phyloP scores from a whole-genome alignment of 2,888 invertebrate species.

The Mesodorylaimus sp. region DNA sequence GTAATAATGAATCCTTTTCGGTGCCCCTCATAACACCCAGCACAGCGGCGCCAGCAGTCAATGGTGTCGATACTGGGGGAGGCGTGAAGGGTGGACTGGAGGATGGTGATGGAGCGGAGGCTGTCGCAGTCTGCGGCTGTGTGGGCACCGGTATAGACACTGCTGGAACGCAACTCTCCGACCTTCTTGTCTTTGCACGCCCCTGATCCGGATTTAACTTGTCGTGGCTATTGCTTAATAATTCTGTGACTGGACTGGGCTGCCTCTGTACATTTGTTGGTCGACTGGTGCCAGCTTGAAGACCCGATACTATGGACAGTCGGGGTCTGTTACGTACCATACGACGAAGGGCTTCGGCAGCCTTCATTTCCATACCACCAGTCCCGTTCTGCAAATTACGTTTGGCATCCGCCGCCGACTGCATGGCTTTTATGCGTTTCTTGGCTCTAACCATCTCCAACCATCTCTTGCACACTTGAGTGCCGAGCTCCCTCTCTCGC shows the following conservation, averaged over 20 bases:
- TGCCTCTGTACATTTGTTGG: not conserved
- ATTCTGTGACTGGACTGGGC: not conserved
- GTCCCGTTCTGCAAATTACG: not conserved
- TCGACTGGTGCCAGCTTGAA: not conserved
- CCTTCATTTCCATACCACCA: not conserved
- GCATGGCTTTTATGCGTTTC: not conserved
- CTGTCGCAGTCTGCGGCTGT: no score
- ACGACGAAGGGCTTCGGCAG: not conserved
- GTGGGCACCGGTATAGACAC: no score
- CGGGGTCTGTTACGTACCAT: not conserved
- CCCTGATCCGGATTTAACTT: no score
- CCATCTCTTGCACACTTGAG: not conserved
- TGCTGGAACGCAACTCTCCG: no score
- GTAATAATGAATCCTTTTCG: not conserved
- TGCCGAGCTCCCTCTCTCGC: conserved; percentile 5
- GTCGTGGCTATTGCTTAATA: no score
- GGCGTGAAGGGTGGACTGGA: no score
- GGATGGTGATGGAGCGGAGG: no score
- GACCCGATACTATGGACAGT: no score
- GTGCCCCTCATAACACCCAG: not conserved
- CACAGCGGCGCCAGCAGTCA: not conserved
- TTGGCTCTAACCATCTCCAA: not conserved
- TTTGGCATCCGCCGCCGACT: not conserved
- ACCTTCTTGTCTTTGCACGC: no score
- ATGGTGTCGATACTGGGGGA: no score